Conservation (phyloP, 2,113 vertebrate genomes). For the Odocoileus hemionus region DNA sequence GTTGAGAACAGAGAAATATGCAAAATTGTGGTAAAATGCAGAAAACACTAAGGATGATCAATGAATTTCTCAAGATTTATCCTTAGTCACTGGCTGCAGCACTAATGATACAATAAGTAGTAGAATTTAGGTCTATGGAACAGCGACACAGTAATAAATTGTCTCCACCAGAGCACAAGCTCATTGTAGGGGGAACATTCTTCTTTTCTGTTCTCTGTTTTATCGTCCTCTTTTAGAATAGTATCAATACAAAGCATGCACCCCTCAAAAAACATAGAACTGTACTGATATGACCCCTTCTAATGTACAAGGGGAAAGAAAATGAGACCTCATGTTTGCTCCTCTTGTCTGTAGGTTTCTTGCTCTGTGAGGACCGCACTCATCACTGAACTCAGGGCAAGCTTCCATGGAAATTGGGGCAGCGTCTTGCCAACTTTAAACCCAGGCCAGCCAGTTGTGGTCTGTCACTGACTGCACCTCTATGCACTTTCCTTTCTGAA, state of each 20-base stretch:
- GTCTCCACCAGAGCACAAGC: neutral
- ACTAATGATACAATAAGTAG: neutral
- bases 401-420: neutral
- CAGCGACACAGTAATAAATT: neutral
- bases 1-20: neutral
- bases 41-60: neutral
- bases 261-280: neutral
- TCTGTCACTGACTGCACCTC: neutral
- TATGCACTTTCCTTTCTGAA: neutral
- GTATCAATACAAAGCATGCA: neutral
- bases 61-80: neutral
- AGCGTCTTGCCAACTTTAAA: neutral
- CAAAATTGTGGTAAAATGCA: neutral
- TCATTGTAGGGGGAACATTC: neutral
- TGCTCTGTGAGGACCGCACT: neutral
- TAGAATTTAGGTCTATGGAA: neutral
- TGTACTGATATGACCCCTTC: neutral
- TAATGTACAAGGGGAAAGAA: neutral
- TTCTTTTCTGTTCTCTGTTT: neutral
- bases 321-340: fast-evolving
- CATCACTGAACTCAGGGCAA: neutral
- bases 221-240: neutral
- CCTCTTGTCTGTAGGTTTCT: neutral
- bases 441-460: neutral
- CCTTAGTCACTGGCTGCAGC: neutral